These are phyloP conservation scores for Diorhabda carinulata DNA, from an alignment of 1,140 invertebrate species.

Conservation along the genomic window DNA sequence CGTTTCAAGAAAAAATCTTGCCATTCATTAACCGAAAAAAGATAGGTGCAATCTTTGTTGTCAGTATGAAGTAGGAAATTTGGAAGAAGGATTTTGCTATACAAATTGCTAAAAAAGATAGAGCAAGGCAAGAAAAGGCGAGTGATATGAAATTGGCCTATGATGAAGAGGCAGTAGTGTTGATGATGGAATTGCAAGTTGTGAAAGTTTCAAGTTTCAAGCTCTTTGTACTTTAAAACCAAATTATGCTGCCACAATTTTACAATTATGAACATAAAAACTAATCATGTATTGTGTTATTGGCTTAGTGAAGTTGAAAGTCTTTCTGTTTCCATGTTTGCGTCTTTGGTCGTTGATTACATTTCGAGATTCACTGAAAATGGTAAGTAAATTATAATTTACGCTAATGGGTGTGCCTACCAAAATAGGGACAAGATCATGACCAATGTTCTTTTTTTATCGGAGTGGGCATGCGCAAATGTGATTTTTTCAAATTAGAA, in stretches of 20 bases:
- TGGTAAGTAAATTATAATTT: too few species aligned
- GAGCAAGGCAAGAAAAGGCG: constrained; percentile 1
- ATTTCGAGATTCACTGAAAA: too few species aligned
- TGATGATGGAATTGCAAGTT: constrained; percentile 6
- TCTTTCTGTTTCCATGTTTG: constrained; percentile 4
- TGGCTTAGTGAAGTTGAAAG: neutral
- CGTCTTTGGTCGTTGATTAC: neutral
- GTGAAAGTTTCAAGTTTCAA: neutral
- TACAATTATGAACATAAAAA: constrained; percentile 5
- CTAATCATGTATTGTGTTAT: constrained; percentile 2
- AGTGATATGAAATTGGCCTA: neutral
- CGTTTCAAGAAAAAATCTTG: neutral
- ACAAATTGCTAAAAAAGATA: neutral
- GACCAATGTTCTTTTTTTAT: too few species aligned
- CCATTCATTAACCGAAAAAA: neutral
- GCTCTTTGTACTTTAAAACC: neutral
- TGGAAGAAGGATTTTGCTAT: neutral
- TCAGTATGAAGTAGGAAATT: neutral
- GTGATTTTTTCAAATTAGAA: neutral
- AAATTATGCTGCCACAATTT: constrained; percentile 4
- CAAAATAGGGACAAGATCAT: too few species aligned
- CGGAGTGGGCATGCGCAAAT: neutral
- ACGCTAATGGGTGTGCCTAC: too few species aligned
- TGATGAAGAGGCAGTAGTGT: neutral
- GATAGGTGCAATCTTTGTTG: too few species aligned